Evolutionary conservation across 2,797 vertebrate species (phyloP).

Genomic region (Pempheris klunzingeri): DNA sequence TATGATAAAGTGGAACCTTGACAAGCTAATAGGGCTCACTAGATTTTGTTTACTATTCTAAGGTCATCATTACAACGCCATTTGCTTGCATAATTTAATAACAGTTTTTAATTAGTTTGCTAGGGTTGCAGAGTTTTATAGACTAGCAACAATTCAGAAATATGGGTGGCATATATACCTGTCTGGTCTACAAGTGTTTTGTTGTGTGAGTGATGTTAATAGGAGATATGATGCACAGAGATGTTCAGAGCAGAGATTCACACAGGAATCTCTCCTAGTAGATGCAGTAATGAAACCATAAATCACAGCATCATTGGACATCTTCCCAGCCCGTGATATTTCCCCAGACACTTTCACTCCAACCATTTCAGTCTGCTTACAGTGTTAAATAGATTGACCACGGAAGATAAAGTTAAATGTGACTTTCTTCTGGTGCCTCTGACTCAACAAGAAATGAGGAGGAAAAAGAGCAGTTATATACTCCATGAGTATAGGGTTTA

Average conservation of each 20-base stretch:
- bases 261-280: conserved; percentile 59
- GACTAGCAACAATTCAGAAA: conserved; percentile 23
- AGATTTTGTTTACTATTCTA: conserved; percentile 33
- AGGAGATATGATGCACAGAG: conserved; percentile 38
- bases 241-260: conserved; percentile 67
- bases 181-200: conserved; percentile 52
- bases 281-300: conserved; percentile 81
- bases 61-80: conserved; percentile 21
- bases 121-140: neutral
- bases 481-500: conserved; percentile 43
- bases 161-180: conserved; percentile 22
- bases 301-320: conserved; percentile 80
- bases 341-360: conserved; percentile 74
- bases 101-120: conserved; percentile 30
- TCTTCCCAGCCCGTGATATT: conserved; percentile 78
- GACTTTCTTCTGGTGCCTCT: conserved; percentile 65
- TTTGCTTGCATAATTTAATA: conserved; percentile 27
- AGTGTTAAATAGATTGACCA: conserved; percentile 80
- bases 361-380: conserved; percentile 72
- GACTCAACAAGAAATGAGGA: conserved; percentile 64
- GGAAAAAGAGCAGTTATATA: conserved; percentile 55
- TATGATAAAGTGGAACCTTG: conserved; percentile 47
- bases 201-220: conserved; percentile 64
- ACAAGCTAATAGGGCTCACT: conserved; percentile 31
- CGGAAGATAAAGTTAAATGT: conserved; percentile 77